phyloP scores from a whole-genome alignment of 2,888 invertebrate species.

The Morpho achilles region DNA sequence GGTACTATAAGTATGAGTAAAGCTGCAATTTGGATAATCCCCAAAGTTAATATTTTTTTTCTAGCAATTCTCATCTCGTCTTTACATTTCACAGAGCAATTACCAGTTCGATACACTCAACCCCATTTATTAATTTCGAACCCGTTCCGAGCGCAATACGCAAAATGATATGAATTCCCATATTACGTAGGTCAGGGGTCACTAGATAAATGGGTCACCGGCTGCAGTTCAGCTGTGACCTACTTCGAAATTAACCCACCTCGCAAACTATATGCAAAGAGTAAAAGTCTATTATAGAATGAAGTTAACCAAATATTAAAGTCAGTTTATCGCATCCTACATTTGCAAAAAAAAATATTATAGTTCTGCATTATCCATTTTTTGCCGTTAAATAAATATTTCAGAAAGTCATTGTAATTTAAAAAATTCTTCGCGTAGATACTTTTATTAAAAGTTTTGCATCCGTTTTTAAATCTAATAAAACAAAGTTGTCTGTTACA shows the following conservation, averaged over 20 bases:
- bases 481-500: no score
- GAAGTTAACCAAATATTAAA: neutral
- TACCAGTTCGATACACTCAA: neutral
- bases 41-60: neutral
- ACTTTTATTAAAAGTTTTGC: no score
- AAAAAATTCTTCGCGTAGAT: no score
- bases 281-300: slow-evolving; percentile 11
- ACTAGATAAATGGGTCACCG: slow-evolving; percentile 24
- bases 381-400: no score
- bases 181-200: slow-evolving; percentile 24
- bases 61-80: neutral
- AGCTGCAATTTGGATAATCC: no score
- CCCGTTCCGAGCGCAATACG: neutral
- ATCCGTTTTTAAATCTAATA: no score
- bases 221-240: slow-evolving; percentile 31
- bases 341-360: no score
- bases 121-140: slow-evolving; percentile 2
- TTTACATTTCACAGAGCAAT: neutral
- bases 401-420: no score
- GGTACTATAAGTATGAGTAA: no score
- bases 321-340: no score
- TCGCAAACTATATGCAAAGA: slow-evolving; percentile 25
- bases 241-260: slow-evolving; percentile 24
- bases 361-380: no score
- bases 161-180: slow-evolving; percentile 6